Percentiles rank a stretch among this genome's conserved stretches.
Evolutionary conservation across 2,113 vertebrate species (phyloP).

Genomic region (Oxyura jamaicensis): DNA sequence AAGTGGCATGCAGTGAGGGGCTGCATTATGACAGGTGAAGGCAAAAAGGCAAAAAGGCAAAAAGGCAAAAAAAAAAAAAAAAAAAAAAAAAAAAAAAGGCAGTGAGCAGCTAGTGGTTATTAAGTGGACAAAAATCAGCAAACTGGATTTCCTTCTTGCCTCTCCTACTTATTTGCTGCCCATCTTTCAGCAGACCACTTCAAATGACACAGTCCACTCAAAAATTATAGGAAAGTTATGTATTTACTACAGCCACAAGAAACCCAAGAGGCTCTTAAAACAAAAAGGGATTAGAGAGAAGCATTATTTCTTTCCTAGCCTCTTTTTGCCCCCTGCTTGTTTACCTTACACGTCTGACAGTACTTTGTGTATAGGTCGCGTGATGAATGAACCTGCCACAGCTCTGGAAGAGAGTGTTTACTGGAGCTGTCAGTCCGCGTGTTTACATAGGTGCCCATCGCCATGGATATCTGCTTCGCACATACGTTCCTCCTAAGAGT

Average conservation of each 20-base stretch:
- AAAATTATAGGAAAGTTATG: background rate
- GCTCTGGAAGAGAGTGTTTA: constrained; percentile 48
- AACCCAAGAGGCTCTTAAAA: background rate
- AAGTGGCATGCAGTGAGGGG: background rate
- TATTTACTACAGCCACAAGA: background rate
- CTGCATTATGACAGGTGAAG: background rate
- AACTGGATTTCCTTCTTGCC: background rate
- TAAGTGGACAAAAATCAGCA: background rate
- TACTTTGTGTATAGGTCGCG: background rate
- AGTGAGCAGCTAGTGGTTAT: background rate
- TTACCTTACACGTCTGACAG: constrained; percentile 40
- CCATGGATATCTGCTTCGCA: constrained; percentile 47
- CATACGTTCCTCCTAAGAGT: constrained; percentile 32
- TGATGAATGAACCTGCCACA: constrained; percentile 57
- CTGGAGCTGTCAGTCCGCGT: background rate
- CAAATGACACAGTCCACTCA: background rate
- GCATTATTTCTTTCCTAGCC: background rate
- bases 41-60: background rate
- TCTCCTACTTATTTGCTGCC: background rate
- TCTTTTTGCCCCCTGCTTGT: constrained; percentile 23
- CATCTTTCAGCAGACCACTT: background rate
- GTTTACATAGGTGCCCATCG: constrained; percentile 49
- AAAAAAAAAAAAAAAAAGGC: background rate
- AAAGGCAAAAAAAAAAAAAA: background rate
- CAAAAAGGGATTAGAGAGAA: background rate